Evolutionary conservation across 1,140 invertebrate species (phyloP).

Genomic region (Acromyrmex echinatior): DNA sequence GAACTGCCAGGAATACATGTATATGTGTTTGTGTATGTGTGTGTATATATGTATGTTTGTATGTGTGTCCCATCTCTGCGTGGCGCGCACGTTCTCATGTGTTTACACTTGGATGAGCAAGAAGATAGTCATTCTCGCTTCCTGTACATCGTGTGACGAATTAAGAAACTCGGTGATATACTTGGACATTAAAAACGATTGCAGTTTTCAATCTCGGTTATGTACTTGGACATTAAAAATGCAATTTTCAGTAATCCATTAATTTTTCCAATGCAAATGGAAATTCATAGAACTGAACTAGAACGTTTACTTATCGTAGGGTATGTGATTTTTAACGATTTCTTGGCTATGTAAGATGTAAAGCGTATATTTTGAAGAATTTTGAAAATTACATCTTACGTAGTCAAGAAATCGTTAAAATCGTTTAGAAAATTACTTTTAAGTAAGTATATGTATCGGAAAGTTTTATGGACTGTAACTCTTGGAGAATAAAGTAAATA

Average conservation of each 20-base stretch:
- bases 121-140: conserved; percentile 63
- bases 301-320: neutral
- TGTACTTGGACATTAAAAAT: conserved; percentile 39
- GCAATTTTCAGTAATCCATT: neutral
- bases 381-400: neutral
- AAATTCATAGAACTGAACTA: neutral
- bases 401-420: no score
- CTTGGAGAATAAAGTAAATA: conserved; percentile 32
- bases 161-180: conserved; percentile 43
- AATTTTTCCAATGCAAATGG: neutral
- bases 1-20: conserved; percentile 20
- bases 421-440: conserved; percentile 41
- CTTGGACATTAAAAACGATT: conserved; percentile 41
- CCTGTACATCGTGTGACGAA: conserved; percentile 32
- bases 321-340: neutral
- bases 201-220: neutral
- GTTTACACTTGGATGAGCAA: conserved; percentile 64
- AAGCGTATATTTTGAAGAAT: conserved; percentile 4
- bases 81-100: conserved; percentile 61
- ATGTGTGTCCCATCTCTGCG: conserved; percentile 43
- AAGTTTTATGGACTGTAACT: conserved; percentile 28
- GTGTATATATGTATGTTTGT: neutral
- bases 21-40: conserved; percentile 25
- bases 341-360: neutral
- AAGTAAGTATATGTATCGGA: conserved; percentile 16